phyloP scores from a whole-genome alignment of 92 coral and sea anemone genomes.

The Anthopleura xanthogrammica region DNA sequence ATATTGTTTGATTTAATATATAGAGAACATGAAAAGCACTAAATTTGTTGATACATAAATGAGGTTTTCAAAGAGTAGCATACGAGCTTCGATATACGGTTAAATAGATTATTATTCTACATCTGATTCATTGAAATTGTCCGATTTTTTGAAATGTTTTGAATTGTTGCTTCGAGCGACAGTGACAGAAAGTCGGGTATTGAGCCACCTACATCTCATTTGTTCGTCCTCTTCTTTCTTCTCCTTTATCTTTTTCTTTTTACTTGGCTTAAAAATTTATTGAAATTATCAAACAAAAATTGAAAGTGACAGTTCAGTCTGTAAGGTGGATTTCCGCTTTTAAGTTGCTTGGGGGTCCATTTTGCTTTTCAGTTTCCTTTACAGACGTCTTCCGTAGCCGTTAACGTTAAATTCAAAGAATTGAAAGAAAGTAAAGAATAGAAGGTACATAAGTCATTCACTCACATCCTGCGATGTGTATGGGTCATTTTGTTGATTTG shows the following conservation, averaged over 20 bases:
- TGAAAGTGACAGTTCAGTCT: too few relatives aligned
- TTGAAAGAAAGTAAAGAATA: neutral
- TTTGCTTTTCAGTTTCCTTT: neutral
- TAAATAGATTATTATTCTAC: too few relatives aligned
- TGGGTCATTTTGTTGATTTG: neutral
- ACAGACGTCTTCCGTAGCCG: neutral
- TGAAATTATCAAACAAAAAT: too few relatives aligned
- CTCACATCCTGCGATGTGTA: too few relatives aligned
- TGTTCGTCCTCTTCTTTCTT: too few relatives aligned
- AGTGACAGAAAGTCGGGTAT: too few relatives aligned
- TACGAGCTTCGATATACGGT: too few relatives aligned
- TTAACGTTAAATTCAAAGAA: neutral
- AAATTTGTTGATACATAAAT: neutral
- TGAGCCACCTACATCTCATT: too few relatives aligned
- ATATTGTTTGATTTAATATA: neutral
- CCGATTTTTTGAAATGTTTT: neutral
- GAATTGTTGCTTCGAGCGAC: neutral
- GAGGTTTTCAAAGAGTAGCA: neutral
- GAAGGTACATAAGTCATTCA: too few relatives aligned
- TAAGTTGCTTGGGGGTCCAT: neutral
- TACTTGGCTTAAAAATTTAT: neutral
- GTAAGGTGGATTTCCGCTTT: neutral
- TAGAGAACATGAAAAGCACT: neutral
- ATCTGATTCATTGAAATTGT: too few relatives aligned
- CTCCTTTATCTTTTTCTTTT: too few relatives aligned